phyloP scores from a whole-genome alignment of 2,888 invertebrate species.

The Eupithecia subfuscata region DNA sequence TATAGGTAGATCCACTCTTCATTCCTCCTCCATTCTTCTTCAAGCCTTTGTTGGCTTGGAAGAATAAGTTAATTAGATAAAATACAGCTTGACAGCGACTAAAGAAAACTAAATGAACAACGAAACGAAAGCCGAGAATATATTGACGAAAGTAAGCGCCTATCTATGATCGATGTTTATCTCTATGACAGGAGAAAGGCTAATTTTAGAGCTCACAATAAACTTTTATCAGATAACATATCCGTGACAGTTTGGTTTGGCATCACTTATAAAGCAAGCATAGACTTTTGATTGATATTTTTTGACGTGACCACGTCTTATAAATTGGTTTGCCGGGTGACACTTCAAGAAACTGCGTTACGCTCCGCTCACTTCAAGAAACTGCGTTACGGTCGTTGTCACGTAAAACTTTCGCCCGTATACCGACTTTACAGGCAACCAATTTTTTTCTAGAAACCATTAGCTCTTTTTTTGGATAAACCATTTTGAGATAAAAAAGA shows the following conservation, averaged over 20 bases:
- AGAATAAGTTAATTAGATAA: not conserved
- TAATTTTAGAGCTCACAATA: not conserved
- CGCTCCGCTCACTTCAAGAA: too few species aligned
- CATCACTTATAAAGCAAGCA: not conserved
- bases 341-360: too few species aligned
- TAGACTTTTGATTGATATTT: not conserved
- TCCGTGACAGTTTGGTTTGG: not conserved
- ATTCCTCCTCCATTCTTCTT: too few species aligned
- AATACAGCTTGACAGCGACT: not conserved
- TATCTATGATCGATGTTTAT: conserved; percentile 2
- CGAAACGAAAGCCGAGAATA: not conserved
- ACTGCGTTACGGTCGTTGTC: too few species aligned
- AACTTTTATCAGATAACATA: not conserved
- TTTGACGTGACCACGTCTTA: too few species aligned
- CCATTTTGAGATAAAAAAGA: too few species aligned
- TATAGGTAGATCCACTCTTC: too few species aligned
- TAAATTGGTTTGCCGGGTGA: too few species aligned
- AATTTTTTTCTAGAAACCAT: too few species aligned
- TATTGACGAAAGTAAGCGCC: not conserved
- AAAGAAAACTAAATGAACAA: not conserved
- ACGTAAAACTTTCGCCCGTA: too few species aligned
- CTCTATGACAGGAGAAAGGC: conserved; percentile 4
- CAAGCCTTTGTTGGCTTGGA: not conserved
- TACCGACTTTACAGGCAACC: too few species aligned
- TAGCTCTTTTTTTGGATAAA: too few species aligned